Percentiles rank a stretch among this genome's conserved stretches.
phyloP scores from a whole-genome alignment of 2,888 invertebrate species.

The Coelinius sp. region DNA sequence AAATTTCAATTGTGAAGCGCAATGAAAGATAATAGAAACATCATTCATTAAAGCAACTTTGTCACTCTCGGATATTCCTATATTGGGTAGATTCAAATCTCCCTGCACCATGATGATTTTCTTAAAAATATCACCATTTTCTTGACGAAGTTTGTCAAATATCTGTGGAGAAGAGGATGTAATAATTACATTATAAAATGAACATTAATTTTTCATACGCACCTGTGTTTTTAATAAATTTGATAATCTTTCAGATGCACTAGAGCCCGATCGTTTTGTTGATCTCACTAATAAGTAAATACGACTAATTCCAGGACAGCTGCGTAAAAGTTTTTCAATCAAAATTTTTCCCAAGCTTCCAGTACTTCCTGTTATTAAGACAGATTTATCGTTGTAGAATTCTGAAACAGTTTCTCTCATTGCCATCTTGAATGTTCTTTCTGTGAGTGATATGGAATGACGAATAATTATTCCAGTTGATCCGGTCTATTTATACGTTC shows the following conservation, averaged over 20 bases:
- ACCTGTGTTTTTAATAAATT: not conserved
- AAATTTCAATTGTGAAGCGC: not conserved
- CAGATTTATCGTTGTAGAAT: not conserved
- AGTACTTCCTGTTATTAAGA: not conserved
- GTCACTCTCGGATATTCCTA: not conserved
- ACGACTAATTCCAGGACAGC: not conserved
- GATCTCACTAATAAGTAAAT: not conserved
- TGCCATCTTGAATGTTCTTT: not conserved
- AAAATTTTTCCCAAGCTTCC: not conserved
- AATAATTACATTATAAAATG: not conserved
- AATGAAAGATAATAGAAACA: not conserved
- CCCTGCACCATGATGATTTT: not conserved
- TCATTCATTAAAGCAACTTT: not conserved
- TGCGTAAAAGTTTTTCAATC: conserved; percentile 9
- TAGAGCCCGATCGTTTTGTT: not conserved
- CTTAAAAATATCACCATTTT: not conserved
- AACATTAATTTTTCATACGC: not conserved
- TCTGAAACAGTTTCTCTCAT: not conserved
- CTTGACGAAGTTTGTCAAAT: not conserved
- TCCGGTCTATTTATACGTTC: too few relatives aligned
- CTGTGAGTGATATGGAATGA: too few relatives aligned
- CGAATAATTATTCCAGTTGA: too few relatives aligned
- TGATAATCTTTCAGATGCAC: not conserved
- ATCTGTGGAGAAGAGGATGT: not conserved
- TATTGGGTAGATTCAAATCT: not conserved